A percentile compares a stretch with the other conserved stretches of the same genome.
Evolutionary conservation across 2,888 invertebrate species (phyloP).

Genomic region (Pharmacophagus antenor): DNA sequence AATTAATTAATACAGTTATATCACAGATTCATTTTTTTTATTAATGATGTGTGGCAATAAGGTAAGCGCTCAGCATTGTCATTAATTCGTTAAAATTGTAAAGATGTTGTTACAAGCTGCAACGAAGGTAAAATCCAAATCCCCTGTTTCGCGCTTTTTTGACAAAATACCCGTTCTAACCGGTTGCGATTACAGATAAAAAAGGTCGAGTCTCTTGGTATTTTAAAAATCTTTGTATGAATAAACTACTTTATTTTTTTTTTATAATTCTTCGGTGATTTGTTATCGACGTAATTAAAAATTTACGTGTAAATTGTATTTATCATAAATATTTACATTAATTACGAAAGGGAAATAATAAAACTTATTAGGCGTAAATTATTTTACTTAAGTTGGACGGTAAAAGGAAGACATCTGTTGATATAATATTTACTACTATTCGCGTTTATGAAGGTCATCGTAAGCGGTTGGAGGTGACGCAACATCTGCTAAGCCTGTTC

Average conservation of each 20-base stretch:
- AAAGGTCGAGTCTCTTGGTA: slow-evolving; percentile 1
- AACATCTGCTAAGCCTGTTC: slow-evolving; percentile 61
- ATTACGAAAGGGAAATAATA: neutral
- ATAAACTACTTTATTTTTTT: neutral
- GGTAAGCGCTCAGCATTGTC: neutral
- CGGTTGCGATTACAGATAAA: slow-evolving; percentile 18
- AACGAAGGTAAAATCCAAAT: slow-evolving; percentile 9
- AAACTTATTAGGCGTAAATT: neutral
- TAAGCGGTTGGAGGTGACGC: slow-evolving; percentile 58
- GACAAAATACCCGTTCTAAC: slow-evolving; percentile 4
- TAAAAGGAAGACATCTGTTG: slow-evolving; percentile 39
- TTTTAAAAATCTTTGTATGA: slow-evolving; percentile 10
- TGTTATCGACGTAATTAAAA: neutral
- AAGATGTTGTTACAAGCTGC: neutral
- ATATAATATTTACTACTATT: slow-evolving; percentile 18
- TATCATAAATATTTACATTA: too few relatives aligned
- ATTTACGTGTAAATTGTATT: too few relatives aligned
- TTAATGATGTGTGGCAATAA: neutral
- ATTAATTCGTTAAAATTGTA: slow-evolving; percentile 1
- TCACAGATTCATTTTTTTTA: neutral
- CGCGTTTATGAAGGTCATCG: slow-evolving; percentile 58
- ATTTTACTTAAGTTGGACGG: neutral
- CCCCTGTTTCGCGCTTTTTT: slow-evolving; percentile 7
- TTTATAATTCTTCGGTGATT: neutral
- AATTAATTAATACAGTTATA: slow-evolving; percentile 10